Base-by-base conservation (phyloP, 2,113 vertebrate species). In the Serilophus lunatus region DNA sequence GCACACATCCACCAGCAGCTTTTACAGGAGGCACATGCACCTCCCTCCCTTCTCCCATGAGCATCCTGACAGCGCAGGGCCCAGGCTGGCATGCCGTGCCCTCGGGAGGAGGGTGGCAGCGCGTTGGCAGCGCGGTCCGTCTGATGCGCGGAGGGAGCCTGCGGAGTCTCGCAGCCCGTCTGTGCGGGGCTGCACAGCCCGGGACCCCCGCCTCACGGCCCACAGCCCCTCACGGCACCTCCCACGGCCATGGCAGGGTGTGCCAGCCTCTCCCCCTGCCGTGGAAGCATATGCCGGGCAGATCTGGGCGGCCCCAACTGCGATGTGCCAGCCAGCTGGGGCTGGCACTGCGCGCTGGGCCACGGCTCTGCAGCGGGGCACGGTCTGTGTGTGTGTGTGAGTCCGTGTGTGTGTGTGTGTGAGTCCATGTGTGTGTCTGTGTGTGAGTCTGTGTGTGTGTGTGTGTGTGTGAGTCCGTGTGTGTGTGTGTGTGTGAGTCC, bases 201-300 rank as follows among this genome's bases (percentile, higher is more conserved):
- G 28, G 50, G 28, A 35, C 19, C 33, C 61, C 16, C 1, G 1
- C 4, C 47, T 75, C 4, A 2, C 10, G 1, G 80, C 17, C 49
- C 61, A 56, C 53, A 26, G 42, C 54, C 71, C 76, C 17, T 33
- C 47, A 0, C 18, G 1, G 83, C 91, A 80, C 57, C 68, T 51
- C 51, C n/a, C 69, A 29, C 24, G 9, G 0, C 0, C 61, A 9
- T 14, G 53, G 7, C n/a, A 18, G 68, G 45, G 42, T 23, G 54
- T 13, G 12, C 4, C 79, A 36, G 56, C 19, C 66, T 28, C 53
- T 19, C 51, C 76, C 63, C 31, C 23, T 86, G n/a, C n/a, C 7
- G 6, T 6, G 29, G 71, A 72, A 61, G 42, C 53, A 26, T 3
- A 15, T 7, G 81, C 40, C 75, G 57, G 16, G 50, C 57, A 63